Percentiles rank a stretch among this genome's conserved stretches.
Evolutionary conservation across 2,888 invertebrate genomes (phyloP).

Genomic region (Pollenia angustigena): DNA sequence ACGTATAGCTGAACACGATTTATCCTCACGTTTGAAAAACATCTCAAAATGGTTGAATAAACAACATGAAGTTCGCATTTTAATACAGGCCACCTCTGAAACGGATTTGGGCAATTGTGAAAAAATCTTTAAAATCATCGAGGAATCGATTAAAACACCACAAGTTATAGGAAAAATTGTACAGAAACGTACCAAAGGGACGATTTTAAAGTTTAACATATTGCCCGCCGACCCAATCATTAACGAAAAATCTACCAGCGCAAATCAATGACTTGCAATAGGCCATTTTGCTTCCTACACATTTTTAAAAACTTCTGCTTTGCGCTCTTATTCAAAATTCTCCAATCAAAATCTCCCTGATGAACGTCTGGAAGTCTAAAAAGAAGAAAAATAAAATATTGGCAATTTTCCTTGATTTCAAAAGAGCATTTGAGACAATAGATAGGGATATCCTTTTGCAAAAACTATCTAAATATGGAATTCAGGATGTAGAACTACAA

Average conservation of each 20-base stretch:
- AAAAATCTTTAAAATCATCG: constrained; percentile 86
- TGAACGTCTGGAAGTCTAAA: no score
- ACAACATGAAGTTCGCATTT: constrained; percentile 86
- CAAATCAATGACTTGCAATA: constrained; percentile 63
- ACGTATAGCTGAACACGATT: constrained; percentile 88
- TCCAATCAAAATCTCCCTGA: neutral
- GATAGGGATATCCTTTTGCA: no score
- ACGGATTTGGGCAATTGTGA: constrained; percentile 83
- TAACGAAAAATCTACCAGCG: neutral
- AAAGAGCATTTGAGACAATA: no score
- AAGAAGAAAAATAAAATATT: no score
- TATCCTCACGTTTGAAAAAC: constrained; percentile 87
- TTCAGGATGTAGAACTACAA: no score
- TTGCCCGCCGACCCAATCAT: constrained; percentile 83
- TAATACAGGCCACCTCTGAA: constrained; percentile 78
- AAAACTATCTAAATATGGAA: no score
- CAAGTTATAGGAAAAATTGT: constrained; percentile 85
- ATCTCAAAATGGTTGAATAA: constrained; percentile 88
- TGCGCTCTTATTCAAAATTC: constrained; percentile 38
- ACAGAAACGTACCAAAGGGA: constrained; percentile 87
- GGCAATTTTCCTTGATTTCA: no score
- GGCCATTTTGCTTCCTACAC: neutral
- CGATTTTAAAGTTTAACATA: constrained; percentile 87
- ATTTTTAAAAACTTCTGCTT: neutral
- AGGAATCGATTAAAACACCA: constrained; percentile 84